phyloP scores from a whole-genome alignment of 2,797 vertebrate genomes.

The Stomatorhinus walkeri region DNA sequence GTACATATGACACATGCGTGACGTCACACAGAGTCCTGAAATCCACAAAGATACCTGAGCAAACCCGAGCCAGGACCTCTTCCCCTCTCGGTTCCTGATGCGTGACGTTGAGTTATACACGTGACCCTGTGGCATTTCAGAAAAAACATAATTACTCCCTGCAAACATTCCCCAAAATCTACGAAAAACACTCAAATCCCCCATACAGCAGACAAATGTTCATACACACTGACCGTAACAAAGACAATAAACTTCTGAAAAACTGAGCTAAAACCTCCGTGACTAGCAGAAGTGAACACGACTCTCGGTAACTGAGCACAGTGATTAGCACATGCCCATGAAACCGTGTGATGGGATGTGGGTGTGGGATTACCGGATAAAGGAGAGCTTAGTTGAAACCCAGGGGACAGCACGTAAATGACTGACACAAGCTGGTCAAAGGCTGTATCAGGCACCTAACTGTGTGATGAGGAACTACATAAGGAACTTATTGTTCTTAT shows the following conservation, averaged over 20 bases:
- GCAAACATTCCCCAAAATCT: background rate
- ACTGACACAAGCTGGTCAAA: background rate
- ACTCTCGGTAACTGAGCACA: background rate
- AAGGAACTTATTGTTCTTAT: background rate
- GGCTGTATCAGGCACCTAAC: background rate
- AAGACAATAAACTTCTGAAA: background rate
- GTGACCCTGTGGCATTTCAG: conserved; percentile 73
- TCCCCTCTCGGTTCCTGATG: conserved; percentile 92
- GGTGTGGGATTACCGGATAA: background rate
- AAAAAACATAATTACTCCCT: conserved; percentile 24
- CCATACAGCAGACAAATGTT: background rate
- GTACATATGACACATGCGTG: background rate
- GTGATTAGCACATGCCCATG: background rate
- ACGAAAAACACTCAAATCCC: background rate
- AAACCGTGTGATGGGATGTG: background rate
- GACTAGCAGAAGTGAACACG: background rate
- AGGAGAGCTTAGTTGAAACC: background rate
- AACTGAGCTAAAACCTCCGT: background rate
- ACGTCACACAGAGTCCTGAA: background rate
- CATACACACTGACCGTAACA: background rate
- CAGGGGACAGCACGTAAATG: background rate
- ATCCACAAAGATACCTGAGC: conserved; percentile 77
- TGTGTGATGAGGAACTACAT: background rate
- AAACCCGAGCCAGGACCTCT: conserved; percentile 94
- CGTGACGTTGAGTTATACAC: conserved; percentile 98